Base-by-base conservation (phyloP, 2,113 vertebrate species). In the Nyctereutes procyonoides region DNA sequence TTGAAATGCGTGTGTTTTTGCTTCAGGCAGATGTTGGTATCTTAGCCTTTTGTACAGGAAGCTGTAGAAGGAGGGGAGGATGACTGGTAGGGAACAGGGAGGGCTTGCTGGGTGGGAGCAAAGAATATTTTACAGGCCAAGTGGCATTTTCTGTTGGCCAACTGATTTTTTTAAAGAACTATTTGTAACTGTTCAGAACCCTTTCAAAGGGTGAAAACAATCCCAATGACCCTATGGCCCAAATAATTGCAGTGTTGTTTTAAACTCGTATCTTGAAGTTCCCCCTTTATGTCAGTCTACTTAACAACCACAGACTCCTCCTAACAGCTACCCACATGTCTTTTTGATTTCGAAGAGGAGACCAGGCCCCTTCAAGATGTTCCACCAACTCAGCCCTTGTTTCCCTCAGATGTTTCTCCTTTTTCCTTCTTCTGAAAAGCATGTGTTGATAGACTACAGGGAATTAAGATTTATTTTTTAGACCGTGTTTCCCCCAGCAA, bases 301-400 rank as follows among this genome's bases (percentile, higher is more conserved):
- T 97, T 95, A 65, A 95, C 94, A 91, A 85, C 55, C 87, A 93
- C 1, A 96, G 96, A 86, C 86, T 93, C 93, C 97, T 97, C 97
- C 98, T 95, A 98, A 97, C 60, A 43, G 95, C 97, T 97, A 85
- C 62, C 88, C 38, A 80, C 93, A 96, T 82, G 97, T 96, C 98
- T 97, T 98, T 98, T 97, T 93, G 96, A 98, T 98, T 98, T 94
- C 97, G 95, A 97, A 92, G 94, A 97, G 95, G 98, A 97, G 97
- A 88, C 88, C 74, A 83, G 91, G 24, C 96, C 71, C 71, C 98
- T 98, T 98, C 96, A 98, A 98, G 98, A 98, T 96, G 91, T 97
- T 97, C 97, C 83, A 93, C 88, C 93, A 96, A 92, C 93, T 98
- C 77, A 80, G 67, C 93, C 81, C 93, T 97, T 97, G 30, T 93